Base-by-base conservation (phyloP, 2,888 invertebrate genomes). In the Serrognathus titanus region DNA sequence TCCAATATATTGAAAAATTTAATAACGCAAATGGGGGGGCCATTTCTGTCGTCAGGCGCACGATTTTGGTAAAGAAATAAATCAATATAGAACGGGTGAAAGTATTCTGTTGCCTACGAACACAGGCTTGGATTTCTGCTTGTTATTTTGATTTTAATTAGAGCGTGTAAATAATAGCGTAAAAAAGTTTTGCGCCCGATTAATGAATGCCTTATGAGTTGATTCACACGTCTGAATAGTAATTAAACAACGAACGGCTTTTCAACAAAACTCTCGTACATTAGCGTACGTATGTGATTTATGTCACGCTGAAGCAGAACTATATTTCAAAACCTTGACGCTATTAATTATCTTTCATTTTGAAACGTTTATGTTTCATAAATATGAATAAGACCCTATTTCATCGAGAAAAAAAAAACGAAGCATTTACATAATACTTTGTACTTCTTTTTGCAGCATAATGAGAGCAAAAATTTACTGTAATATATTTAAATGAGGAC, bases 321-420 rank as follows among this genome's bases (percentile, higher is more conserved):
- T 43, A 43, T 43, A 43, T 43, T 43, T 43, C 43, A 43, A 20
- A 31, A 43, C 43, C 43, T 43, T 20, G 43, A 43, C 16, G 43
- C 43, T 43, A 43, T 43, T 43, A 43, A 43, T 43, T 43, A 43
- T 43, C 43, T 43, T 43, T 43, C 43, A 16, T 43, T 43, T 43
- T 43, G 43, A 43, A 43, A 43, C 43, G 43, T 43, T 43, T 43
- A 43, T 43, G 43, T 43, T 43, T 43, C 43, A 43, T 43, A 43
- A 43, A 43, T 43, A 43, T 43, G 43, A 20, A 43, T 43, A 43
- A 43, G 43, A 43, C 43, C 43, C 43, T 43, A 20, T 43, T 43
- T 43, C 43, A 16, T 16, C 43, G 43, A n/a, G 20, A 10, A 43
- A 43, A 39, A 43, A 43, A 39, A 39, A 39, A 39, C n/a, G 20